Evolutionary conservation across 1,140 invertebrate species (phyloP).

Genomic region (Temnothorax curvispinosus): DNA sequence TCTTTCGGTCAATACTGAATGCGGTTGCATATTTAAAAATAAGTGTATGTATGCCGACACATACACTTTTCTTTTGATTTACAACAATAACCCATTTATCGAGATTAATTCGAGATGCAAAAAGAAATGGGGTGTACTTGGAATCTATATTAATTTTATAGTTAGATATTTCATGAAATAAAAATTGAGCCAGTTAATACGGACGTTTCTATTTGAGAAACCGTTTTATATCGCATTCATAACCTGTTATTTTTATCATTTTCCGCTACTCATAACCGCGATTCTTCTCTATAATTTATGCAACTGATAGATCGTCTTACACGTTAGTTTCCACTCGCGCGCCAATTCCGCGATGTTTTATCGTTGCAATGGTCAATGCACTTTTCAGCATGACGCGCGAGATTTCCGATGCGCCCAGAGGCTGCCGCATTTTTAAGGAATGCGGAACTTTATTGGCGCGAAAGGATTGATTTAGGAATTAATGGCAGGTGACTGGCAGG

Average conservation of each 20-base stretch:
- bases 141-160: background rate
- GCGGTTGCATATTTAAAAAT: background rate
- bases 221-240: background rate
- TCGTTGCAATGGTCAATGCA: background rate
- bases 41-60: background rate
- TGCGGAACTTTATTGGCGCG: conserved; percentile 58
- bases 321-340: background rate
- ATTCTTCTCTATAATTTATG: background rate
- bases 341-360: background rate
- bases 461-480: conserved; percentile 72
- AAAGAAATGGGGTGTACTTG: background rate
- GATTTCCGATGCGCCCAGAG: background rate
- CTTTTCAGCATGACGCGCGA: background rate
- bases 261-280: background rate
- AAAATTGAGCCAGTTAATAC: background rate
- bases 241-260: background rate
- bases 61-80: background rate
- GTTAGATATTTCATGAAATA: background rate
- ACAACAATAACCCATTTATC: background rate
- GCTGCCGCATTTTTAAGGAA: conserved; percentile 45
- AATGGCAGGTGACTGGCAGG: conserved; percentile 64
- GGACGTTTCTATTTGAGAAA: background rate
- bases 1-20: background rate
- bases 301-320: background rate
- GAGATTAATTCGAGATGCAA: background rate